Base-by-base conservation (phyloP, 2,113 vertebrate species). In the Macquaria australasica region DNA sequence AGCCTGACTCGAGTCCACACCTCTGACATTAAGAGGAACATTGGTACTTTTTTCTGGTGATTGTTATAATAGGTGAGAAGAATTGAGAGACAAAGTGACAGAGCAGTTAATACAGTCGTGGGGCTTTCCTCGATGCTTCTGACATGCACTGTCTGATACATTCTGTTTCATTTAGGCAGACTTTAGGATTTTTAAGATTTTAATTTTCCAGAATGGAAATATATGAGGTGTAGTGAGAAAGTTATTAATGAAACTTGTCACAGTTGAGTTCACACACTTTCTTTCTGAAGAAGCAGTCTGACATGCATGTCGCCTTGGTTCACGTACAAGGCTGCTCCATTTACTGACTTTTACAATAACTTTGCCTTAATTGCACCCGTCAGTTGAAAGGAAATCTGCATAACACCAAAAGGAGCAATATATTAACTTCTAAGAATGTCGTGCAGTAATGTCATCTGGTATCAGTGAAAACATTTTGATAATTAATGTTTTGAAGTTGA, bases 161-260 rank as follows among this genome's bases (percentile, higher is more conserved):
- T 56, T 70, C 9, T 63, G 23, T 56, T 15, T 70, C 1, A 39
- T 69, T 73, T 59, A 25, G 39, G 8, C 56, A 66, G 43, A 77
- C 64, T 58, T 23, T 37, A n/a, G 59, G 48, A 70, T 60, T 12
- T 55, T 64, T 37, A n/a, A 64, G 48, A 70, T 60, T 12, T 55
- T 64, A 31, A 31, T 31, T 31, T 31, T 4, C 23, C 25, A 59
- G 51, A 66, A 34, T 77, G 37, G 43, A 73, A 75, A 67, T 58
- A 39, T 9, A 73, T 43, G 62, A 53, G 31, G 45, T 74, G 18
- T 25, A 37, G 58, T 71, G 28, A 43, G 63, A 28, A 68, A 69
- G 71, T 81, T 82, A 62, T 88, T 91, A 86, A 81, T 89, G 43
- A 78, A 91, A 82, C 41, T 70, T 73, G 86, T 79, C 86, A 79